phyloP scores from a whole-genome alignment of 2,113 vertebrate species.

The Cyprinodon brontotheroides region DNA sequence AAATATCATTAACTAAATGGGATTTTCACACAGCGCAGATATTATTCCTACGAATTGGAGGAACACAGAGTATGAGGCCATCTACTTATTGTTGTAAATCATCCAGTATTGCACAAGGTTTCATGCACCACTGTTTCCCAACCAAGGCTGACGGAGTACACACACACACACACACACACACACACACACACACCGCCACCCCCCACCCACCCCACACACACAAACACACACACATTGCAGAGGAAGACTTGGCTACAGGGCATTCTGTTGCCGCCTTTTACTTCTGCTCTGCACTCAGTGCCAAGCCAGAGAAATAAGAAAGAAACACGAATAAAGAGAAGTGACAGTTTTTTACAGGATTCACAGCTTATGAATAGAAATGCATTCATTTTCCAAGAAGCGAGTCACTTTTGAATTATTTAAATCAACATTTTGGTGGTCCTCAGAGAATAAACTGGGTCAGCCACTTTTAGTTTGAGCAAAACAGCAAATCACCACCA shows the following conservation, averaged over 20 bases:
- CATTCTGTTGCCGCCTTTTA: constrained; percentile 22
- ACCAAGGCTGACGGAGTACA: not conserved
- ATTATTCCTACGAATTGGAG: not conserved
- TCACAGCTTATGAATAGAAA: constrained; percentile 17
- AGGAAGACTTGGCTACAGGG: constrained; percentile 33
- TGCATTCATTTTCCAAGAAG: constrained; percentile 11
- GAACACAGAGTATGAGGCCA: not conserved
- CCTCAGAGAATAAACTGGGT: constrained; percentile 4
- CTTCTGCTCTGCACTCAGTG: constrained; percentile 17
- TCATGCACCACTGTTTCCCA: not conserved
- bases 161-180: not conserved
- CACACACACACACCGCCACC: too few species aligned
- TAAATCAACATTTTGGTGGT: not conserved
- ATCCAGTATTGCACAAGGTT: not conserved
- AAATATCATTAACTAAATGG: not conserved
- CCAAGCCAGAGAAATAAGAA: constrained; percentile 23
- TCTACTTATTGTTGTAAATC: not conserved
- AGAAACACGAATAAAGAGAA: constrained; percentile 38
- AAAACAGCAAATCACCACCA: not conserved
- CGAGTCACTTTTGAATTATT: not conserved
- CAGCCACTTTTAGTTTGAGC: not conserved
- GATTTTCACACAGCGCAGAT: not conserved
- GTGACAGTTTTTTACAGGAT: constrained; percentile 38
- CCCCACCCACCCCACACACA: too few species aligned
- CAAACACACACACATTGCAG: not conserved